Percentiles rank a stretch among this genome's conserved stretches.
Evolutionary conservation across 2,113 vertebrate species (phyloP).

Genomic region (Mionectes macconnelli): DNA sequence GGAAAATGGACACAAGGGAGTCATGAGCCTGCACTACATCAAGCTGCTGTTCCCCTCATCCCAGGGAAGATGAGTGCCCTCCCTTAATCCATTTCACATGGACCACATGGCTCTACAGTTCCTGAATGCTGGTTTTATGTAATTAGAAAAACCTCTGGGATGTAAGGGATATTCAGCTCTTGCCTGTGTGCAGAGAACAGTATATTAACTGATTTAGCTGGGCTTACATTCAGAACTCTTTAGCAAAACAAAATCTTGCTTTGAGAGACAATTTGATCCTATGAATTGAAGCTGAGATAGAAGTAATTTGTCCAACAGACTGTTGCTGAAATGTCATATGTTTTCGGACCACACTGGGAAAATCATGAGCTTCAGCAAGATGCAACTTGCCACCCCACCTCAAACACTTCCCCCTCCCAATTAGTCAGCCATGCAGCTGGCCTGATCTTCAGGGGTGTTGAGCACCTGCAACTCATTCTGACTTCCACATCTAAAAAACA

Average conservation of each 20-base stretch:
- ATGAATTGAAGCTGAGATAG: neutral
- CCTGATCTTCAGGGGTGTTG: neutral
- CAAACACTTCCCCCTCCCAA: neutral
- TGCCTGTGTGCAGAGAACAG: neutral
- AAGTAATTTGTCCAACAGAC: neutral
- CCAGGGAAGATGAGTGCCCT: neutral
- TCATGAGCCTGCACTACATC: neutral
- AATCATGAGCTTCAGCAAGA: neutral
- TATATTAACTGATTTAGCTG: neutral
- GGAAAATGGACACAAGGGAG: neutral
- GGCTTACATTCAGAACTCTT: neutral
- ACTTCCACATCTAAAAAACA: neutral
- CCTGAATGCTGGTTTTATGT: neutral
- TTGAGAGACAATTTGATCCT: neutral
- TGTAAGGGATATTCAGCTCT: neutral
- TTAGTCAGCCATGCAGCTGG: neutral
- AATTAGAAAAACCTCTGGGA: neutral
- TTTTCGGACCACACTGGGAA: neutral
- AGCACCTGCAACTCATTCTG: conserved; percentile 8
- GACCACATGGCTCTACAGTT: neutral
- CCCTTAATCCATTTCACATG: neutral
- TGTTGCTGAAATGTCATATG: neutral
- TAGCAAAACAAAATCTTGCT: neutral
- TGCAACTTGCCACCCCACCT: neutral
- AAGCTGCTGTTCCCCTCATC: neutral